Conservation (phyloP, 2,113 vertebrate genomes). For the Malurus melanocephalus region DNA sequence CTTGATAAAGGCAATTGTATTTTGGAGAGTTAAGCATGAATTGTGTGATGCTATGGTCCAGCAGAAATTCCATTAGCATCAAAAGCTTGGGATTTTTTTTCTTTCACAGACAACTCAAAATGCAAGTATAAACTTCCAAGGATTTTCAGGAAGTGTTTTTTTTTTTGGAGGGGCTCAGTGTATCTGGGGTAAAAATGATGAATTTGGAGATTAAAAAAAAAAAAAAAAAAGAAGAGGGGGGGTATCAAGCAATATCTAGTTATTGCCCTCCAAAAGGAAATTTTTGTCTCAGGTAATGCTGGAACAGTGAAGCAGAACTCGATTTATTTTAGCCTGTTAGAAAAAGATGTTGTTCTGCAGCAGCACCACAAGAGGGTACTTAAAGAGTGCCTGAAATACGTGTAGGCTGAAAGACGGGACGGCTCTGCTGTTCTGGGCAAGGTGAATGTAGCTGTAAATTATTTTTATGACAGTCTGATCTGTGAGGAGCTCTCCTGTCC, state of each 20-base stretch:
- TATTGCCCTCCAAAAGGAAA: not conserved
- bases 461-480: not conserved
- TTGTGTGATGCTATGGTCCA: not conserved
- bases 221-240: not conserved
- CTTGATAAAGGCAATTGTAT: not conserved
- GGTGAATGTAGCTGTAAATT: conserved; percentile 10
- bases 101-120: not conserved
- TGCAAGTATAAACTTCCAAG: not conserved
- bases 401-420: not conserved
- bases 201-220: not conserved
- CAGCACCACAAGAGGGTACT: conserved; percentile 56
- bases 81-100: not conserved
- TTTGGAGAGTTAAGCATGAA: not conserved
- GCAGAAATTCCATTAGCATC: not conserved
- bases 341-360: conserved; percentile 25
- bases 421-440: not conserved
- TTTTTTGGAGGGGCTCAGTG: not conserved
- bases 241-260: not conserved
- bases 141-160: not conserved
- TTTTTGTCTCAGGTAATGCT: not conserved
- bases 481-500: not conserved
- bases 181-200: not conserved
- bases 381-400: not conserved
- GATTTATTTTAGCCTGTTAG: not conserved
- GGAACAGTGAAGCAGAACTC: not conserved